Base-by-base conservation (phyloP, 1,140 invertebrate genomes). In the Dreissena rostriformis region DNA sequence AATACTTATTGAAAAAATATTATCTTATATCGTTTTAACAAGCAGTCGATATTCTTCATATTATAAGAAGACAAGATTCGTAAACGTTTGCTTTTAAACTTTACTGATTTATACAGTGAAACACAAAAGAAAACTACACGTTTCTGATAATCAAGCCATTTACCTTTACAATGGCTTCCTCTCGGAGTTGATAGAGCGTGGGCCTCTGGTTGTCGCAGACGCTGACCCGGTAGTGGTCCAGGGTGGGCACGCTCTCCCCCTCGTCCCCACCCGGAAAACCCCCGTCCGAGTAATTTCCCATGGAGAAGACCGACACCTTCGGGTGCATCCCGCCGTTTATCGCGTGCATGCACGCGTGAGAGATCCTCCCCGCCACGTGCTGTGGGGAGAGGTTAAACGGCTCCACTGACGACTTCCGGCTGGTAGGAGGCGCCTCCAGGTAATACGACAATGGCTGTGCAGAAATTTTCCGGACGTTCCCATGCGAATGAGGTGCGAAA, bases 151-250 rank as follows among this genome's bases (percentile, higher is more conserved):
- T 39, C 2, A 39, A 39, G 39, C 39, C 39, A 39, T 2, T 39
- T 5, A 39, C 39, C 39, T 2, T 39, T 63, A 84, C 82, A 51
- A 57, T 22, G 15, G 74, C 74, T 19, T 76, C 57, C 1, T 84
- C 82, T 1, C 82, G 57, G 19, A 84, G 82, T 77, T 84, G 82
- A 39, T 70, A 84, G 12, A 84, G 51, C 22, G 82, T 84, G 14
- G 82, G 82, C 22, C 82, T 52, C 52, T 84, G 82, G 63, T 82
- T 82, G 24, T 82, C 80, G 68, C 63, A 82, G 28, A 82, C 71
- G 61, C 80, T 82, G 4, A 74, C 57, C 29, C 80, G 29, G 24
- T 82, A 82, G 61, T 82, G 80, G 17, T 82, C 80, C 39, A 82
- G 51, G 4, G 61, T 29, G 22, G 80, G 80, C 19, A 82, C 0